Evolutionary conservation across 2,888 invertebrate genomes (phyloP).

Genomic region (Athalia circularis): DNA sequence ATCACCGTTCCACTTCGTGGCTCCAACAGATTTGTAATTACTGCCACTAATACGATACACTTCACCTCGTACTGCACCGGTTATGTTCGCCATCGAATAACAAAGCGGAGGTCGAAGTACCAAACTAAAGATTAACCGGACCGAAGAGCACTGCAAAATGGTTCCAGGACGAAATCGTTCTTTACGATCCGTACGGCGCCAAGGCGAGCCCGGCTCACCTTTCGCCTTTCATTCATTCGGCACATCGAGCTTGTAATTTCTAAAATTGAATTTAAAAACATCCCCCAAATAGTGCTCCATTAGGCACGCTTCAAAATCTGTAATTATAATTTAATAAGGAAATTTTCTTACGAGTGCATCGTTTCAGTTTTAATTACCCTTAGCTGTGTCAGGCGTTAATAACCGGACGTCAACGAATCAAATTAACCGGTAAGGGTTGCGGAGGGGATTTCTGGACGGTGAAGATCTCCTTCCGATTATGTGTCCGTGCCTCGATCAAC

Average conservation of each 20-base stretch:
- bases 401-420: too few relatives aligned
- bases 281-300: background rate
- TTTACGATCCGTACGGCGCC: constrained; percentile 68
- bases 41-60: constrained; percentile 62
- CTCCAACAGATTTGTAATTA: constrained; percentile 63
- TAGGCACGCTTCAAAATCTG: background rate
- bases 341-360: too few relatives aligned
- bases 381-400: too few relatives aligned
- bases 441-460: background rate
- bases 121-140: background rate
- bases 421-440: constrained; percentile 5
- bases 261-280: background rate
- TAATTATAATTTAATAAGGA: too few relatives aligned
- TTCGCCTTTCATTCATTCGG: constrained; percentile 55
- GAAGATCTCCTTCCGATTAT: constrained; percentile 3
- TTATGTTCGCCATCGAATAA: constrained; percentile 54
- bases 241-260: background rate
- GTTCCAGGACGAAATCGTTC: constrained; percentile 53
- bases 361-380: too few relatives aligned
- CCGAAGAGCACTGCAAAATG: constrained; percentile 47
- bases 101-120: background rate
- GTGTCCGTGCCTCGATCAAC: background rate
- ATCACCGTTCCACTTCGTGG: background rate
- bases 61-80: background rate
- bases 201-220: constrained; percentile 61